Percentiles rank a stretch among this genome's conserved stretches.
Conservation (phyloP, 2,113 vertebrate species). For the Parus major region DNA sequence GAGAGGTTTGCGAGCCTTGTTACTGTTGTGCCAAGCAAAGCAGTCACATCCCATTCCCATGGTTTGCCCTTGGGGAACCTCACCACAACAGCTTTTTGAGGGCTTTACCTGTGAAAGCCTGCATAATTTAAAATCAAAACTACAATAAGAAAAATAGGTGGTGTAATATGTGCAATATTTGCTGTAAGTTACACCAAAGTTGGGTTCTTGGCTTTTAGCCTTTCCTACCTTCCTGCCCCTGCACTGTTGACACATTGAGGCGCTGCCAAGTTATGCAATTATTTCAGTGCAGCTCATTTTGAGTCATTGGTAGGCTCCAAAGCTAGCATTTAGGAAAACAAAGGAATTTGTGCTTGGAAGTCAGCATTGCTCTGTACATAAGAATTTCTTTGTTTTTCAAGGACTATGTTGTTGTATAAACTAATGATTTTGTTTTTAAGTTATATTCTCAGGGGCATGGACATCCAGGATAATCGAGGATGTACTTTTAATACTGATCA, state of each 20-base stretch:
- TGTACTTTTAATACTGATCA: not conserved
- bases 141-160: not conserved
- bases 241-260: not conserved
- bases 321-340: slow-evolving; percentile 35
- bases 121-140: not conserved
- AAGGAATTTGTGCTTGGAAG: slow-evolving; percentile 56
- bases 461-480: slow-evolving; percentile 8
- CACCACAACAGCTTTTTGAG: not conserved
- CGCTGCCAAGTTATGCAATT: not conserved
- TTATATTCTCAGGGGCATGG: slow-evolving; percentile 3
- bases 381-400: not conserved
- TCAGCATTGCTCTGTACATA: not conserved
- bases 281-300: not conserved
- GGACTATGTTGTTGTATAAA: slow-evolving; percentile 2
- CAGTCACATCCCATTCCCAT: not conserved
- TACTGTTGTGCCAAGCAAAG: accelerated
- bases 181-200: not conserved
- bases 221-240: not conserved
- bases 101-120: not conserved
- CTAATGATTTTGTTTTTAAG: slow-evolving; percentile 54
- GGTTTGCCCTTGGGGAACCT: not conserved
- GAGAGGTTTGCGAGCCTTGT: not conserved
- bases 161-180: not conserved
- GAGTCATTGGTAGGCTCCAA: not conserved
- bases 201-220: not conserved